Evolutionary conservation across 2,797 vertebrate species (phyloP).

Genomic region (Anas bernieri): DNA sequence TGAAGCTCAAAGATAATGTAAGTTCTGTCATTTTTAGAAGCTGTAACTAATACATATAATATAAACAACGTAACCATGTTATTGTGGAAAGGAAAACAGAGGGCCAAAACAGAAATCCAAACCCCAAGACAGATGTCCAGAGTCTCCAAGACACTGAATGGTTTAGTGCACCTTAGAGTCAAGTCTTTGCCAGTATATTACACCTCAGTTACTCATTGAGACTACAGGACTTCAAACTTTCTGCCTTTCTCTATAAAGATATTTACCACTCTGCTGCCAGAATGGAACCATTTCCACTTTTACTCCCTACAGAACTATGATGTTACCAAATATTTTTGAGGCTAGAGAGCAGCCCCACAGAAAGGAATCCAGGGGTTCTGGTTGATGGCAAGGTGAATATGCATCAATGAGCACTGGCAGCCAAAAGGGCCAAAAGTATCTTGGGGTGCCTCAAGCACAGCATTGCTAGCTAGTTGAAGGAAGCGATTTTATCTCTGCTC

Average conservation of each 20-base stretch:
- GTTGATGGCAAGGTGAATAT: too few relatives aligned
- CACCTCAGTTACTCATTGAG: not conserved
- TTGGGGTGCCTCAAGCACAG: too few relatives aligned
- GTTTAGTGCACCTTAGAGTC: not conserved
- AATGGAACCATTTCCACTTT: not conserved
- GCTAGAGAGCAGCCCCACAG: too few relatives aligned
- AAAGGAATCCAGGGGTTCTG: too few relatives aligned
- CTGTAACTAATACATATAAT: not conserved
- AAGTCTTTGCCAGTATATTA: not conserved
- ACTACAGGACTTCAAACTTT: not conserved
- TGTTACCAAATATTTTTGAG: not conserved
- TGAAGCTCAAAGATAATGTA: not conserved
- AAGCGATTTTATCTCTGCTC: too few relatives aligned
- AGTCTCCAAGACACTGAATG: not conserved
- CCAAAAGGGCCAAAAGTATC: too few relatives aligned
- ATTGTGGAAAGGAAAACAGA: not conserved
- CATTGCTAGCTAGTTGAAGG: too few relatives aligned
- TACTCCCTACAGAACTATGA: not conserved
- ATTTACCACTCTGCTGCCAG: not conserved
- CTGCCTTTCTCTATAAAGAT: not conserved
- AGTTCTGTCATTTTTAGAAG: not conserved
- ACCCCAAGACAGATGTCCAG: not conserved
- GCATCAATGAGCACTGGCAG: too few relatives aligned
- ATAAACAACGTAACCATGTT: not conserved
- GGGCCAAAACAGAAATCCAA: not conserved